Percentiles rank a stretch among this genome's conserved stretches.
These are phyloP conservation scores for Podilymbus podiceps DNA, from an alignment of 2,113 vertebrate species.

Conservation along the genomic window DNA sequence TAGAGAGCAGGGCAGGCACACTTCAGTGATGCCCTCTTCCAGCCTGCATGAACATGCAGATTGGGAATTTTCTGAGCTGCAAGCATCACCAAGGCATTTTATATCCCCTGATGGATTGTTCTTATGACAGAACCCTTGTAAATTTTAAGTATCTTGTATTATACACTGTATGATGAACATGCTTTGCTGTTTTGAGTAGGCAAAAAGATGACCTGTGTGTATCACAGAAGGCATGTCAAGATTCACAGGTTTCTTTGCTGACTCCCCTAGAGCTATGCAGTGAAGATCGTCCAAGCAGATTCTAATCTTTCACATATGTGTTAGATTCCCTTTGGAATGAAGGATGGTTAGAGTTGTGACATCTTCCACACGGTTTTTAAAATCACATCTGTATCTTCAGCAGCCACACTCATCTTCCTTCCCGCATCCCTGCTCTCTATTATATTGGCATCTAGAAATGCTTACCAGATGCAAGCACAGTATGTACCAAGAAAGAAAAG, in stretches of 20 bases:
- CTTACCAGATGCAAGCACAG: not conserved
- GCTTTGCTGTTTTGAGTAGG: not conserved
- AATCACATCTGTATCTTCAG: not conserved
- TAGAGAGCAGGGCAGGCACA: not conserved
- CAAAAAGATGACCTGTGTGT: not conserved
- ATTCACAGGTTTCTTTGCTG: not conserved
- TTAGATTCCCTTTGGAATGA: not conserved
- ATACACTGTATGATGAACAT: not conserved
- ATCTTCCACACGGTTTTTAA: not conserved
- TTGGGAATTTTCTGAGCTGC: not conserved
- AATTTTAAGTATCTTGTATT: not conserved
- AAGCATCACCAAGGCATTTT: not conserved
- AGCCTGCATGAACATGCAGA: not conserved
- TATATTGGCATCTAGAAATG: not conserved
- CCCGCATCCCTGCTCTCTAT: not conserved
- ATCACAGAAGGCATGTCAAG: not conserved
- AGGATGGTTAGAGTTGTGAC: not conserved
- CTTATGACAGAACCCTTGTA: not conserved
- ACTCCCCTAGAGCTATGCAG: not conserved
- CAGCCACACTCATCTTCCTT: not conserved
- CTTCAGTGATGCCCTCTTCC: not conserved
- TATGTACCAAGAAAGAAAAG: not conserved
- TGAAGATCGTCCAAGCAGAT: not conserved
- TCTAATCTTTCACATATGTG: not conserved
- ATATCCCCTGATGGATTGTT: not conserved